These are phyloP conservation scores for Eupithecia dodoneata DNA, from an alignment of 2,888 invertebrate genomes.

Conservation along the genomic window DNA sequence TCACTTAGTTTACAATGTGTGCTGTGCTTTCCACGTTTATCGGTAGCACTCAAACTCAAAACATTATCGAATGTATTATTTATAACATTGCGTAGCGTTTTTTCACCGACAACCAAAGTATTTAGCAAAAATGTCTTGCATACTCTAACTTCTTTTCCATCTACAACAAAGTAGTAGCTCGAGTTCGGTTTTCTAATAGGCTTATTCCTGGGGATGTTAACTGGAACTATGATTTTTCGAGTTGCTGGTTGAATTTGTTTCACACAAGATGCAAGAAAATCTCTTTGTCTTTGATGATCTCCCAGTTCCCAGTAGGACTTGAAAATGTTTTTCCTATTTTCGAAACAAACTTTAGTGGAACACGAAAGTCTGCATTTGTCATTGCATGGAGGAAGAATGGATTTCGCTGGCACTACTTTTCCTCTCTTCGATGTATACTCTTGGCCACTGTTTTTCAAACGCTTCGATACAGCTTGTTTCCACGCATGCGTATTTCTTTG, in stretches of 20 bases:
- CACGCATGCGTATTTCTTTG: conserved; percentile 37
- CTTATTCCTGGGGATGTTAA: conserved; percentile 32
- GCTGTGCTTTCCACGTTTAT: conserved; percentile 44
- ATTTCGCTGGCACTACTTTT: conserved; percentile 38
- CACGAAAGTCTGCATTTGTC: conserved; percentile 37
- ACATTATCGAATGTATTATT: conserved; percentile 34
- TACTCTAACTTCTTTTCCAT: conserved; percentile 39
- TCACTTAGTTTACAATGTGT: conserved; percentile 36
- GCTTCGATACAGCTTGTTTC: conserved; percentile 39
- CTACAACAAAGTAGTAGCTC: conserved; percentile 39
- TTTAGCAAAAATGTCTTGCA: conserved; percentile 44
- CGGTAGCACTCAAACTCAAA: conserved; percentile 33
- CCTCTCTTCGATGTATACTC: conserved; percentile 21
- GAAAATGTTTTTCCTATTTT: conserved; percentile 39
- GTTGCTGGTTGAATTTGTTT: conserved; percentile 35
- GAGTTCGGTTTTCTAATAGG: conserved; percentile 43
- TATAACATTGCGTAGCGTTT: conserved; percentile 43
- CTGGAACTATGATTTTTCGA: conserved; percentile 40
- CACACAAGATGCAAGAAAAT: background rate
- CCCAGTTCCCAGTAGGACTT: conserved; percentile 41
- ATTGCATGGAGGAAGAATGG: conserved; percentile 39
- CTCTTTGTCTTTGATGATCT: conserved; percentile 30
- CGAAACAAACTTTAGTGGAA: conserved; percentile 40
- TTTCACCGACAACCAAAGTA: conserved; percentile 42
- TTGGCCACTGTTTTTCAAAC: conserved; percentile 42